phyloP scores from a whole-genome alignment of 2,888 invertebrate species.

The Tetragonula carbonaria region DNA sequence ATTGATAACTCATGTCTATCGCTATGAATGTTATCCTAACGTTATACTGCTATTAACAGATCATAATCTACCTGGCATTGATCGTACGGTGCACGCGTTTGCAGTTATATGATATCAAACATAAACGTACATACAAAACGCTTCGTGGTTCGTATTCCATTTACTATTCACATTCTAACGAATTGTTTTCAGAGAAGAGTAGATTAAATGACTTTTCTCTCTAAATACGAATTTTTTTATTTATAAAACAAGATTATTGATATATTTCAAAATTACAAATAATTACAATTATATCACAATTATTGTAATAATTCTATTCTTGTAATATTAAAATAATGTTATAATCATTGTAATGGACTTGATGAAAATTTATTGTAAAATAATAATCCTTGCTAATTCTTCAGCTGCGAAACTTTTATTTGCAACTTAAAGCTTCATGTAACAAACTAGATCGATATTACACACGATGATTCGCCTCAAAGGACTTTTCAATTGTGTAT shows the following conservation, averaged over 20 bases:
- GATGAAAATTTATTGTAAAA: not conserved
- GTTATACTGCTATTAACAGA: constrained; percentile 38
- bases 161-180: not conserved
- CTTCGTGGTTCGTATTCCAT: not conserved
- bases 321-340: too few relatives aligned
- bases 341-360: not conserved
- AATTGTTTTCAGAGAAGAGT: not conserved
- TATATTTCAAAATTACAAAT: too few relatives aligned
- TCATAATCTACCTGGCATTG: constrained; percentile 35
- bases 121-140: constrained; percentile 6
- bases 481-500: too few relatives aligned
- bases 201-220: not conserved
- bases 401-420: not conserved
- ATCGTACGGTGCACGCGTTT: constrained; percentile 17
- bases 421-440: too few relatives aligned
- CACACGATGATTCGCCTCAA: too few relatives aligned
- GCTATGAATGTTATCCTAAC: constrained; percentile 37
- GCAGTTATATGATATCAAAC: constrained; percentile 10
- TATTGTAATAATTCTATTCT: too few relatives aligned
- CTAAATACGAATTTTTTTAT: not conserved
- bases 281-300: too few relatives aligned
- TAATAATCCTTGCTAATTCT: not conserved
- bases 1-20: constrained; percentile 17
- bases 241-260: too few relatives aligned
- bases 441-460: too few relatives aligned